phyloP scores from a whole-genome alignment of 2,797 vertebrate species.

The Microctenopoma steveboyesi region DNA sequence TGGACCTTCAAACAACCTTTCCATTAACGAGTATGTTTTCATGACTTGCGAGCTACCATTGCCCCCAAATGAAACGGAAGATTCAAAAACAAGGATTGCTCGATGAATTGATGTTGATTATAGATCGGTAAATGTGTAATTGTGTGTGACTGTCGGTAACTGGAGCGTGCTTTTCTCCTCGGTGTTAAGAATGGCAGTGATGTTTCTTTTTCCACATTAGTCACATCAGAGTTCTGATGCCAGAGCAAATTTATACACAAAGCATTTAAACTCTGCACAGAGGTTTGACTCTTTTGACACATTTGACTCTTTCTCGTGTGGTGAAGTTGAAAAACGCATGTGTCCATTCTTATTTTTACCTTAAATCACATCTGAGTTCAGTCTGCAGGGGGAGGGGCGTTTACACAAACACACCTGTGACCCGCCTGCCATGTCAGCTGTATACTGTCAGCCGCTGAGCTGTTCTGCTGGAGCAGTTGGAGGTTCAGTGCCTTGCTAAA shows the following conservation, averaged over 20 bases:
- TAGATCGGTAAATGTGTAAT: conserved; percentile 51
- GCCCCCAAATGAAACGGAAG: conserved; percentile 10
- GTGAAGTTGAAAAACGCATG: conserved; percentile 2
- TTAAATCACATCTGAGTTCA: conserved; percentile 16
- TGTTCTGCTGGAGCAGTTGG: conserved; percentile 50
- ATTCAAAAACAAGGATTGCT: conserved; percentile 18
- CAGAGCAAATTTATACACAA: conserved; percentile 13
- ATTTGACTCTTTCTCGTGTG: background rate
- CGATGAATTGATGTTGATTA: conserved; percentile 30
- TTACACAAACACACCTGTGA: conserved; percentile 38
- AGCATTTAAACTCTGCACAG: conserved; percentile 22
- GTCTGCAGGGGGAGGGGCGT: conserved; percentile 11
- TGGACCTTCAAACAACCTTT: conserved; percentile 28
- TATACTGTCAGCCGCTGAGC: conserved; percentile 51
- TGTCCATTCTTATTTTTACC: conserved; percentile 2
- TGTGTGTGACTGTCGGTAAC: conserved; percentile 50
- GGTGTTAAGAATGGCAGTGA: conserved; percentile 33
- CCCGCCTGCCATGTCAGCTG: conserved; percentile 32
- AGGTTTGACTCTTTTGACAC: background rate
- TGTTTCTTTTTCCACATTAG: conserved; percentile 15
- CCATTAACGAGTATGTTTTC: conserved; percentile 3
- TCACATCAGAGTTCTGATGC: conserved; percentile 30
- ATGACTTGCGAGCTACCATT: conserved; percentile 4
- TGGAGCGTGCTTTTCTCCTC: conserved; percentile 58
- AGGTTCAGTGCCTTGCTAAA: conserved; percentile 79